Evolutionary conservation across 2,797 vertebrate genomes (phyloP).

Genomic region (Pangasius djambal): DNA sequence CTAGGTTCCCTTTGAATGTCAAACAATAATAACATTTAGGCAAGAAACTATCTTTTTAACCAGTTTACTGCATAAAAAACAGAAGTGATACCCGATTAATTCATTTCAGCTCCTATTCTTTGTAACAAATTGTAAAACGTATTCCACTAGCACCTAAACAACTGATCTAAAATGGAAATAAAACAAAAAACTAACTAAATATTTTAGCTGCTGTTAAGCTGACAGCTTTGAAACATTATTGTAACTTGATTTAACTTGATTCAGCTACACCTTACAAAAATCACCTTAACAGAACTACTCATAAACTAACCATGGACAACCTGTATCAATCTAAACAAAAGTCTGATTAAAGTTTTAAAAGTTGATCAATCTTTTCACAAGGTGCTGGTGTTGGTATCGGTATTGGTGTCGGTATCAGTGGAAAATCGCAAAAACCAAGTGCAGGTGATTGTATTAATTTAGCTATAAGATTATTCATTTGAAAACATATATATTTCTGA

Average conservation of each 20-base stretch:
- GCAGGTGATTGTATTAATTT: neutral
- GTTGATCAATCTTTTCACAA: neutral
- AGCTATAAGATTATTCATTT: neutral
- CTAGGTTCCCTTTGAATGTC: neutral
- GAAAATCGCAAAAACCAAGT: neutral
- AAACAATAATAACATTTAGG: neutral
- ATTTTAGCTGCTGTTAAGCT: neutral
- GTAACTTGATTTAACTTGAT: neutral
- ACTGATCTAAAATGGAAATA: neutral
- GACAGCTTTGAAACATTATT: neutral
- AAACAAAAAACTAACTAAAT: neutral
- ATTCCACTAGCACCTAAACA: neutral
- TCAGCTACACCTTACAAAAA: neutral
- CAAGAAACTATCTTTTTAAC: neutral
- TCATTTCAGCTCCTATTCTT: neutral
- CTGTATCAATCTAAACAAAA: neutral
- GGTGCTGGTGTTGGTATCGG: neutral
- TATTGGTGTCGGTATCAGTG: neutral
- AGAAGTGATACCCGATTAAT: neutral
- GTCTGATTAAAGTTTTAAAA: neutral
- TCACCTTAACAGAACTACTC: neutral
- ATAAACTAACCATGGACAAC: neutral
- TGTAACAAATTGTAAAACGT: neutral
- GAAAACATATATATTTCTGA: neutral
- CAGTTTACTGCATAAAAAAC: neutral